Evolutionary conservation across 2,888 invertebrate species (phyloP), one percentile per base, ranked within the genome.

Genomic region (Oscheius sp.): DNA sequence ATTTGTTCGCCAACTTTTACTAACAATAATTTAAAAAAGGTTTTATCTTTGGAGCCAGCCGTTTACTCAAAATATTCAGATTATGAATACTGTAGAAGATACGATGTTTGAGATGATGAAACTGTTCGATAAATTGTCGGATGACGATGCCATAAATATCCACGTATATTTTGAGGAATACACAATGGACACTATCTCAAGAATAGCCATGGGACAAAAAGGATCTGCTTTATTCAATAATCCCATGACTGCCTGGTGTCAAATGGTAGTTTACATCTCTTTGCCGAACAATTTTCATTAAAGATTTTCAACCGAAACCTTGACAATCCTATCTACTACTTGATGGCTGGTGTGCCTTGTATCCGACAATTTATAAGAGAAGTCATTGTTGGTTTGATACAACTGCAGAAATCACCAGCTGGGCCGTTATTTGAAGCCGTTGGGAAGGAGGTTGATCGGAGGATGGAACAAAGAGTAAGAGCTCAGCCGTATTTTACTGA

Each of bases 1-100:
- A 86, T 90, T 5, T 86, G 90, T 9, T 89, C 89, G 46, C 91
- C 91, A 0, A 89, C 89, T 1, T 91, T 91, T 81, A 90, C 90
- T 16, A 86, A 89, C 9, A 81, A 88, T 12, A 45, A 69, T 21
- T 66, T 83, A 68, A 81, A 74, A 73, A 45, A 76, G 46, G 81
- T 61, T 3, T 21, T 35, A 35, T 2, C 35, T 59, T 13, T 35
- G 1, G 41, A 13, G 27, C 3, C 13, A n/a, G 21, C 9, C 41
- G 13, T 23, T 27, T 13, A 25, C 12, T 55, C 21, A 23, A 6
- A 13, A 6, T 18, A 23, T 23, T 25, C 35, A 66, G 66, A 74
- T 82, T 27, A 72, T 70, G 6, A 16, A 18, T 0, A 76, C 69
- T 1, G 73, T 81, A 1, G 81, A 82, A 52, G 81, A 82, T 25